Evolutionary conservation across 2,797 vertebrate genomes (phyloP), one percentile per base, ranked within the genome.

Genomic region (Thaleichthys pacificus): DNA sequence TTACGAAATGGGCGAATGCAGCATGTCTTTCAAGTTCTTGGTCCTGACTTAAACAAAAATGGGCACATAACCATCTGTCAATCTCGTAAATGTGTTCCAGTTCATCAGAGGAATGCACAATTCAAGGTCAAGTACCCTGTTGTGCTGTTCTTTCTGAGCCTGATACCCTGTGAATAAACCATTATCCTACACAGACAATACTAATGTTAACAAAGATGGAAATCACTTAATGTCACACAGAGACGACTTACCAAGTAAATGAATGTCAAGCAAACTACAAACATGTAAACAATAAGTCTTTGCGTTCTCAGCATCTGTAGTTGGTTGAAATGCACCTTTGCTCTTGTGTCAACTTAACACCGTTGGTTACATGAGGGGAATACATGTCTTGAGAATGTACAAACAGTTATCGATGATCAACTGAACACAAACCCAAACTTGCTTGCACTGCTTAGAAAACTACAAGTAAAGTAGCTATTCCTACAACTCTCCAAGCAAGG

Each of bases 31-130:
- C 14, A 68, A 72, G 64, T 75, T 74, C 66, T 66, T 49, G 71
- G 56, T 72, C 70, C 4, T 0, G 71, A 77, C 5, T 28, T 77
- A 67, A 78, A 82, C 85, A 81, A 84, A 83, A 77, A 84, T 81
- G 83, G 76, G 61, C 80, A 79, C 62, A 30, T 30, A 72, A 17
- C 64, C 24, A 63, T 63, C 14, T 58, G 73, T 42, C 58, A 84
- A 68, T 38, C 51, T 68, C 61, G 56, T 70, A 73, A 80, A 75
- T n/a, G 8, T 42, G 72, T 69, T 70, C n/a, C 0, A 63, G 79
- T 71, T 74, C 66, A 78, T 74, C 56, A 54, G 30, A 22, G 51
- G 60, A 58, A 68, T n/a, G 75, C 74, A 81, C 35, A 65, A 51
- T 54, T 74, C 28, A 66, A 32, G 28, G 5, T 69, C 64, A 47